Evolutionary conservation across 2,113 vertebrate species (phyloP).

Genomic region (Dolichotis patagonum): DNA sequence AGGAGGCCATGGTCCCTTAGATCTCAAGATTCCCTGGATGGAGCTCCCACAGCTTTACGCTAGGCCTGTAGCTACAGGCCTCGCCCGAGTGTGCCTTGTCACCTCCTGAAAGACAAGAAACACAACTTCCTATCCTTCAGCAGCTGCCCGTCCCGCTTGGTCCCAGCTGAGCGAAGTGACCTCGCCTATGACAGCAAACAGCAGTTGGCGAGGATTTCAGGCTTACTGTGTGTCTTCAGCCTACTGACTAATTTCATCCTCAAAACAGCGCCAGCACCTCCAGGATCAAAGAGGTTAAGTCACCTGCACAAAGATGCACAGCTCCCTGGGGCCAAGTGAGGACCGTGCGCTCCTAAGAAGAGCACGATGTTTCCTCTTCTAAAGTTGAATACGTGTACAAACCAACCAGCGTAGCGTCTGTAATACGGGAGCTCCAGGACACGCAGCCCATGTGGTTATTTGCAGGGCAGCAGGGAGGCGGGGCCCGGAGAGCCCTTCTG

Average conservation of each 20-base stretch:
- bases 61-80: neutral
- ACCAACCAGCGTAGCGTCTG: neutral
- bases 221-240: accelerated
- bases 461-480: neutral
- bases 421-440: neutral
- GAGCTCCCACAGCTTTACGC: neutral
- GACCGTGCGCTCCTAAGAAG: neutral
- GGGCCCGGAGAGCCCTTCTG: neutral
- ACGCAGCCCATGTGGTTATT: neutral
- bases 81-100: neutral
- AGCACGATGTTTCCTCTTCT: neutral
- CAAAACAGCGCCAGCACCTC: neutral
- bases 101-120: neutral
- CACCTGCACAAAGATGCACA: neutral
- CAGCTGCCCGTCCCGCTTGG: neutral
- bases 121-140: neutral
- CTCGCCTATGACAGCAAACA: neutral
- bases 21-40: neutral
- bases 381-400: accelerated
- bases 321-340: neutral
- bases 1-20: neutral
- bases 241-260: neutral
- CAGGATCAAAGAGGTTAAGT: slow-evolving; percentile 2
- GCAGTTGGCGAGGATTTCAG: neutral
- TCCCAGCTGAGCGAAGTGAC: neutral